Conservation (phyloP, 2,888 invertebrate genomes). For the Ichneumon xanthorius region DNA sequence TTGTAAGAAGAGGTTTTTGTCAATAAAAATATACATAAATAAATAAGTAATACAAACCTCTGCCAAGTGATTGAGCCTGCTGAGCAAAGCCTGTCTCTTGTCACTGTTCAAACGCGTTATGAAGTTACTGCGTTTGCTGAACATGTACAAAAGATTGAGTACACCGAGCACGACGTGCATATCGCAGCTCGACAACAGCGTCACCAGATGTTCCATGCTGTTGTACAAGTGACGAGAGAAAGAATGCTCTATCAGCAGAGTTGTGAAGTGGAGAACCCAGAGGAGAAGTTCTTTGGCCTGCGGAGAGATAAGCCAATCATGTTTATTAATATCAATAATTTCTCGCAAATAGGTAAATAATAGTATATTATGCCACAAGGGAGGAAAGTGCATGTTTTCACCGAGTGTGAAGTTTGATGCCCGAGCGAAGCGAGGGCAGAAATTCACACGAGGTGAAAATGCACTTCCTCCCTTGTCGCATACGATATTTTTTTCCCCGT, state of each 20-base stretch:
- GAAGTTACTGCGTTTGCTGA: conserved; percentile 95
- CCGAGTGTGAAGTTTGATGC: too few relatives aligned
- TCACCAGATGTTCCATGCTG: conserved; percentile 93
- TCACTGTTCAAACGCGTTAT: conserved; percentile 91
- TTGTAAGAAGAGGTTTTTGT: too few relatives aligned
- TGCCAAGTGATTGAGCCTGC: conserved; percentile 91
- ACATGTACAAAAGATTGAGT: conserved; percentile 94
- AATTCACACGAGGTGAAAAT: too few relatives aligned
- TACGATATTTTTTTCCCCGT: too few relatives aligned
- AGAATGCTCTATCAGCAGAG: conserved; percentile 94
- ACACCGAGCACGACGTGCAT: conserved; percentile 94
- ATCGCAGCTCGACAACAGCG: conserved; percentile 91
- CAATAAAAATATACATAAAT: not conserved
- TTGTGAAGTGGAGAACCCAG: conserved; percentile 92
- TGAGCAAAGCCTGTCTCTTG: conserved; percentile 90
- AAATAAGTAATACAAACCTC: conserved; percentile 87
- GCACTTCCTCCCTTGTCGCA: too few relatives aligned
- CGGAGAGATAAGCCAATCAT: conserved; percentile 69
- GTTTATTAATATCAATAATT: not conserved
- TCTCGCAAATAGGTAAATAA: not conserved
- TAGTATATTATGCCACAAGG: too few relatives aligned
- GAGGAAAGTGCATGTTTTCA: too few relatives aligned
- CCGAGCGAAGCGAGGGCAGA: too few relatives aligned
- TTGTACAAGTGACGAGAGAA: conserved; percentile 95
- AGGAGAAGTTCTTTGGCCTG: conserved; percentile 90